Base-by-base conservation (phyloP, 2,888 invertebrate genomes). In the Aelia acuminata region DNA sequence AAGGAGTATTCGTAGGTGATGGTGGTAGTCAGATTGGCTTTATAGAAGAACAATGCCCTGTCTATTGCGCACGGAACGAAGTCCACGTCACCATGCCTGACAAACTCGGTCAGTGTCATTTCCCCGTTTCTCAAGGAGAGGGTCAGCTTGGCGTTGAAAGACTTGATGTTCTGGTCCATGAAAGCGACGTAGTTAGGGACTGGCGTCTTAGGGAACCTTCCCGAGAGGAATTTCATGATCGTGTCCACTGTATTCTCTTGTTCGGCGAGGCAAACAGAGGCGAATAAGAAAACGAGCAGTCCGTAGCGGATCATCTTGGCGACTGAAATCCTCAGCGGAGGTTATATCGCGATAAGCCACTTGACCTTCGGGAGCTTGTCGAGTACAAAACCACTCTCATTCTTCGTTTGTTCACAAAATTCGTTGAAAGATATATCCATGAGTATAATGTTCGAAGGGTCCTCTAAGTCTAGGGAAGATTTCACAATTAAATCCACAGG, bases 181-280 rank as follows among this genome's bases (percentile, higher is more conserved):
- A n/a, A 2, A 0, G 39, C 3, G 4, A 43, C 80, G 43, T 43
- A 80, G 80, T n/a, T 22, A 13, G 43, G 80, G 13, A n/a, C 80
- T 3, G n/a, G 0, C 0, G 80, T 39, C 0, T 15, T 2, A 1
- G 0, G n/a, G 22, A 80, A 80, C 80, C n/a, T 80, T 3, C 15
- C 4, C 11, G 80, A 39, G 43, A 47, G n/a, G 4, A 43, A 15
- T 22, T 1, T 13, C 22, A 80, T 22, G 80, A 80, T 80, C 22
- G 10, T 80, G n/a, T 80, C 80, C n/a, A 80, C 80, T 0, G n/a
- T 43, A 80, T 80, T 43, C n/a, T 80, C 80, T 22, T 80, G 80
- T 80, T 80, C 80, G n/a, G 80, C 80, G 13, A 80, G 43, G 7
- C 39, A 39, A 4, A n/a, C 3, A 10, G 43, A 7, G 43, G 80